These are phyloP conservation scores for Aegotheles bennettii DNA, from an alignment of 2,113 vertebrate species.

Conservation along the genomic window DNA sequence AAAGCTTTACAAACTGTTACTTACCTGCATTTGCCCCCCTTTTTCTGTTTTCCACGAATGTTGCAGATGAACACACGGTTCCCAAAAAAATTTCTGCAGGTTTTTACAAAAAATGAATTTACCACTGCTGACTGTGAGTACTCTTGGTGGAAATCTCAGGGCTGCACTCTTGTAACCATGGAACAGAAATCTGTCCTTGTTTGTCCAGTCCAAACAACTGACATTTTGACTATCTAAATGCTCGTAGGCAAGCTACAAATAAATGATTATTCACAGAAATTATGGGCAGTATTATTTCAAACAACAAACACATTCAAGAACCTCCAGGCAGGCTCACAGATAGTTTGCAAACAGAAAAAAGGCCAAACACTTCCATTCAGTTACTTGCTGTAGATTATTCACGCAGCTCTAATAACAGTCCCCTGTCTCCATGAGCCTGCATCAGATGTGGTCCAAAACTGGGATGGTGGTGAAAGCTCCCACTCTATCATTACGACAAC, in stretches of 20 bases:
- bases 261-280: constrained; percentile 47
- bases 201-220: background rate
- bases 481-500: background rate
- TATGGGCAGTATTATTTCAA: constrained; percentile 12
- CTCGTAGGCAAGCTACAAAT: background rate
- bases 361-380: constrained; percentile 22
- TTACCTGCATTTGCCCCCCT: background rate
- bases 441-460: constrained; percentile 2
- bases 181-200: constrained; percentile 8
- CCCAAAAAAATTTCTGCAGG: background rate
- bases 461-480: constrained; percentile 9
- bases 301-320: constrained; percentile 53
- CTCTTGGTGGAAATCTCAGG: background rate
- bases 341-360: constrained; percentile 34
- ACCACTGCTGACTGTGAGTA: background rate
- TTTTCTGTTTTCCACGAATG: rapidly evolving
- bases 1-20: background rate
- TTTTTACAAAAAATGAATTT: background rate
- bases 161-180: background rate
- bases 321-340: constrained; percentile 17
- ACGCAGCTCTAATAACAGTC: constrained; percentile 9
- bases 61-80: background rate
- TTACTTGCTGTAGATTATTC: constrained; percentile 35
- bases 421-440: constrained; percentile 14
- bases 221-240: constrained; percentile 33